Evolutionary conservation across 2,113 vertebrate species (phyloP).

Genomic region (Nannobrachium achirus): DNA sequence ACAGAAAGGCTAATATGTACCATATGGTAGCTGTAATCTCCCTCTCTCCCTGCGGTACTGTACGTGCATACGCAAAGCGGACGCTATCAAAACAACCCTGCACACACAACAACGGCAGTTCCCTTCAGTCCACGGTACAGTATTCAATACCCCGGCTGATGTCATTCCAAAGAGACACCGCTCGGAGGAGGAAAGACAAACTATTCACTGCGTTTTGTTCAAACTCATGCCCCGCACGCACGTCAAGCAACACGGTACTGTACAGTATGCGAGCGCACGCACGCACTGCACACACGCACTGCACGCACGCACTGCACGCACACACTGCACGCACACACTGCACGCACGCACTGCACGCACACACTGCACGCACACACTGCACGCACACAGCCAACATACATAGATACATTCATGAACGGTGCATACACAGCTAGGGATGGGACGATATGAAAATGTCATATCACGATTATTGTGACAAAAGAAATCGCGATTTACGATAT

Average conservation of each 20-base stretch:
- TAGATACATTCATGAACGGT: no score
- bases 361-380: constrained; percentile 5
- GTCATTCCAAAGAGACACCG: neutral
- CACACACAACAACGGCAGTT: neutral
- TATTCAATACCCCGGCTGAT: neutral
- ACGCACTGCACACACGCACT: neutral
- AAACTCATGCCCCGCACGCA: neutral
- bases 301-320: constrained; percentile 3
- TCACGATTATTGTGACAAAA: no score
- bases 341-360: constrained; percentile 12
- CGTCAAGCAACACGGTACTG: no score
- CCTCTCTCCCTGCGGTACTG: no score
- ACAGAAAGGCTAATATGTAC: neutral
- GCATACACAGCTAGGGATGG: no score
- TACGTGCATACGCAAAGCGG: neutral
- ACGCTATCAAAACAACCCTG: neutral
- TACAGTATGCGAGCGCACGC: neutral
- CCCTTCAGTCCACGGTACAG: neutral
- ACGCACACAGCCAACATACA: no score
- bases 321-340: constrained; percentile 12
- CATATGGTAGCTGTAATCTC: neutral
- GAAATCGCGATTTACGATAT: no score
- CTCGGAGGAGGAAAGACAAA: neutral
- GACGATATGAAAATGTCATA: no score
- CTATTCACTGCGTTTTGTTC: no score